Evolutionary conservation across 2,888 invertebrate species (phyloP).

Genomic region (Cerceris ruficornis): DNA sequence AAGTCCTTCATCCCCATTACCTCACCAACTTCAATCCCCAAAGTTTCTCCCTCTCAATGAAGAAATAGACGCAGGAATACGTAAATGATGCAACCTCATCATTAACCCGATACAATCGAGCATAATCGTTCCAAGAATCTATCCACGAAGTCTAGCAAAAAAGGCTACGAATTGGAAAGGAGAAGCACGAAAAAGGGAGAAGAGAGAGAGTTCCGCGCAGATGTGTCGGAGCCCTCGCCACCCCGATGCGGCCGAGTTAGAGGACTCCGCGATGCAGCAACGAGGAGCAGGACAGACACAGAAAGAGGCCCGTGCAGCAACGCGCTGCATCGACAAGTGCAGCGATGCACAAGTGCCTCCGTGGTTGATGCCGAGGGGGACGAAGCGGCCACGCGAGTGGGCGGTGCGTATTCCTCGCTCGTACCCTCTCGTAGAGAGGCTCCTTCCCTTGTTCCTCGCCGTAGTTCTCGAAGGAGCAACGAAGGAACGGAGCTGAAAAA

Average conservation of each 20-base stretch:
- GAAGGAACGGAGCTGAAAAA: slow-evolving; percentile 21
- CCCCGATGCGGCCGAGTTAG: slow-evolving; percentile 36
- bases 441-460: slow-evolving; percentile 30
- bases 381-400: slow-evolving; percentile 66
- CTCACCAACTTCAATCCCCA: too few species aligned
- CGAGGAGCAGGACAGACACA: slow-evolving; percentile 5
- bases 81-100: background rate
- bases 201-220: slow-evolving; percentile 51
- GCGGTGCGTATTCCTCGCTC: slow-evolving; percentile 57
- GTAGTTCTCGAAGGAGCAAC: slow-evolving; percentile 3
- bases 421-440: slow-evolving; percentile 41
- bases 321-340: slow-evolving; percentile 54
- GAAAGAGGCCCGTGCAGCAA: background rate
- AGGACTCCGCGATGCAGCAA: slow-evolving; percentile 14
- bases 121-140: slow-evolving; percentile 46
- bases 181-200: slow-evolving; percentile 47
- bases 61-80: background rate
- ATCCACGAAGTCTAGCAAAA: slow-evolving; percentile 15
- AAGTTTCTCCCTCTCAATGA: background rate
- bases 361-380: slow-evolving; percentile 20
- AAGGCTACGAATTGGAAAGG: slow-evolving; percentile 32
- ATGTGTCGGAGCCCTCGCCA: slow-evolving; percentile 41
- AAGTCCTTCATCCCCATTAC: too few species aligned
- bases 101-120: background rate
- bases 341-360: slow-evolving; percentile 49